A percentile compares a stretch with the other conserved stretches of the same genome.
Evolutionary conservation across 2,888 invertebrate species (phyloP).

Genomic region (Lacanobia wlatinum): DNA sequence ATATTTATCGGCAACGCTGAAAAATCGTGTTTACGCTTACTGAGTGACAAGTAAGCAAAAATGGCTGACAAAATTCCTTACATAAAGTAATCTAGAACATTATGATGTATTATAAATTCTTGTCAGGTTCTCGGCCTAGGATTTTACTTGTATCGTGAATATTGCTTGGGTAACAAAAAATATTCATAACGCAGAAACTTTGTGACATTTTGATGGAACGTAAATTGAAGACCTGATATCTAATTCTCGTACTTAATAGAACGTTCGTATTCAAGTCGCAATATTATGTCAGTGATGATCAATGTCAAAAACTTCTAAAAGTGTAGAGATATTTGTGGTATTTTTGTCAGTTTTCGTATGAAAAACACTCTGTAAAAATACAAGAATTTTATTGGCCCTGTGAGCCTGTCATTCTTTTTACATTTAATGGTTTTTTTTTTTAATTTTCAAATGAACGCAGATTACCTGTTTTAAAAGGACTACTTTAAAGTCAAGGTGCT

Average conservation of each 20-base stretch:
- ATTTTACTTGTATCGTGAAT: conserved; percentile 28
- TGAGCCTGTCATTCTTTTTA: not conserved
- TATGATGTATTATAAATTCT: conserved; percentile 45
- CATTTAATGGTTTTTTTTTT: not conserved
- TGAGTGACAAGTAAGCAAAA: conserved; percentile 45
- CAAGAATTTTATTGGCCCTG: no score
- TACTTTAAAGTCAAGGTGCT: not conserved
- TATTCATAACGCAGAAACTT: conserved; percentile 19
- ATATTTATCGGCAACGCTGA: conserved; percentile 55
- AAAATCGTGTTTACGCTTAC: conserved; percentile 58
- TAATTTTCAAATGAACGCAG: not conserved
- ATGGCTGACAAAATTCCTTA: conserved; percentile 26
- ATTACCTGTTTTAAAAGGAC: not conserved
- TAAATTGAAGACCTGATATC: not conserved
- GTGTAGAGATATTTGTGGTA: no score
- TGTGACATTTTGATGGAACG: not conserved
- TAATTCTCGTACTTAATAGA: no score
- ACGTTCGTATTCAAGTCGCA: no score
- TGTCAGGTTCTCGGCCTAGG: conserved; percentile 16
- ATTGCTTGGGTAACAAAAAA: conserved; percentile 29
- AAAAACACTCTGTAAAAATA: no score
- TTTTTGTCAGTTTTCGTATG: no score
- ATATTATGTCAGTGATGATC: no score
- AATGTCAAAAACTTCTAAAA: no score
- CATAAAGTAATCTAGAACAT: conserved; percentile 39